Conservation (phyloP, 1,140 invertebrate genomes). For the Aplysia californica region DNA sequence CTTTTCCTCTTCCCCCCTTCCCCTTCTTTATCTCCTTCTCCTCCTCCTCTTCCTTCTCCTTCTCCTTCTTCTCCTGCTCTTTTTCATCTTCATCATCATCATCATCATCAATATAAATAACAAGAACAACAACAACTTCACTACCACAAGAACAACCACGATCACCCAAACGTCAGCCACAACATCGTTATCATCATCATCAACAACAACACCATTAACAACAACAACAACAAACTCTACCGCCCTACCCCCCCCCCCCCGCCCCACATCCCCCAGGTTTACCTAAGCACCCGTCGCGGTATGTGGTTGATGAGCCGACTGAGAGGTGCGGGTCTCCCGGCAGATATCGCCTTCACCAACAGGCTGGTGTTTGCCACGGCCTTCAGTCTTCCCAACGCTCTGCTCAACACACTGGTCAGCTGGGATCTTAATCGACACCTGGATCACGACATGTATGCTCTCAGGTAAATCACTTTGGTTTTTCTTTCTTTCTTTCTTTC, state of each 20-base stretch:
- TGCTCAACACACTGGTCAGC: conserved; percentile 6
- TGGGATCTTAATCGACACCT: conserved; percentile 56
- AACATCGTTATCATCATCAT: not conserved
- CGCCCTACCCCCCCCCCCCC: not conserved
- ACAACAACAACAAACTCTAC: not conserved
- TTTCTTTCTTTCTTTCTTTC: no score
- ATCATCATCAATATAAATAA: not conserved
- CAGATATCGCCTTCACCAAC: conserved; percentile 39
- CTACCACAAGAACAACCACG: not conserved
- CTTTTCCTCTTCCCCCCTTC: no score
- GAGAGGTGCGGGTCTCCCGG: conserved; percentile 44
- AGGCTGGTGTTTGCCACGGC: conserved; percentile 6
- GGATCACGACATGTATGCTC: conserved; percentile 68
- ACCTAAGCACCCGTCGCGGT: conserved; percentile 69
- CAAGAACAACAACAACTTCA: not conserved
- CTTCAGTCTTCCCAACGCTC: conserved; percentile 17
- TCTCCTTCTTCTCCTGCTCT: not conserved
- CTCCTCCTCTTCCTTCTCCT: no score
- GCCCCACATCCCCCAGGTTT: conserved; percentile 62
- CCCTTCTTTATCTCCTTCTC: no score
- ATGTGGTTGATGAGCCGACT: conserved; percentile 68
- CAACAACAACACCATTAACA: not conserved
- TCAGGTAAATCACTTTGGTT: conserved; percentile 45
- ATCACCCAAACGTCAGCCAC: not conserved
- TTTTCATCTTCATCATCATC: not conserved